Conservation (phyloP, 2,113 vertebrate species). For the Oxygymnocypris stewartii region DNA sequence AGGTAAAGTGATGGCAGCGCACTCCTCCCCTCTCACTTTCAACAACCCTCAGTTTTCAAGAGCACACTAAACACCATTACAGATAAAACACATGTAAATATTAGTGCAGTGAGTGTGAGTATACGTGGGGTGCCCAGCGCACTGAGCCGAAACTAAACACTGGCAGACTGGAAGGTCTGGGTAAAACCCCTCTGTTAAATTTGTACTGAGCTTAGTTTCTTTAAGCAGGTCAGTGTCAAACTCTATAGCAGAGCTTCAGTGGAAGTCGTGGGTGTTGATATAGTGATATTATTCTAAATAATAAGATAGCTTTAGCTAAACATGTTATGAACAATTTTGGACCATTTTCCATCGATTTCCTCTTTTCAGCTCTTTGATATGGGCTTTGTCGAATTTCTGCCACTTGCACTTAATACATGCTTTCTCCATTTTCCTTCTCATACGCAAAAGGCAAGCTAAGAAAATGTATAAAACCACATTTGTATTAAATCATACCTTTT, state of each 20-base stretch:
- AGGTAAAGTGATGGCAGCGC: slow-evolving; percentile 57
- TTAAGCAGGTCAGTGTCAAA: slow-evolving; percentile 1
- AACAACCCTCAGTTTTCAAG: slow-evolving; percentile 57
- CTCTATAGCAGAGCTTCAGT: neutral
- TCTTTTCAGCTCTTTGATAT: neutral
- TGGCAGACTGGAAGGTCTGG: neutral
- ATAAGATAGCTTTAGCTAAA: neutral
- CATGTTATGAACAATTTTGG: neutral
- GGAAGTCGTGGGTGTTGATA: neutral
- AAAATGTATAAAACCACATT: neutral
- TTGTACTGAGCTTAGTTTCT: neutral
- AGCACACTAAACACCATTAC: slow-evolving; percentile 61
- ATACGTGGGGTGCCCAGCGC: slow-evolving; percentile 21
- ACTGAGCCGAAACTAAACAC: slow-evolving; percentile 17
- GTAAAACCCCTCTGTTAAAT: neutral
- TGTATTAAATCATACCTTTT: slow-evolving; percentile 1
- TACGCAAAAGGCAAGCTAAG: neutral
- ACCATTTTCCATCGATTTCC: neutral
- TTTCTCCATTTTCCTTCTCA: neutral
- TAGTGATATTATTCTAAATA: neutral
- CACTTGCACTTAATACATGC: neutral
- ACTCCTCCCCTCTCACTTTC: slow-evolving; percentile 56
- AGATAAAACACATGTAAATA: slow-evolving; percentile 57
- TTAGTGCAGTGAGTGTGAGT: slow-evolving; percentile 49
- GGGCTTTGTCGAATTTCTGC: neutral